phyloP scores from a whole-genome alignment of 2,113 vertebrate genomes.

The Pseudolaguvia tuberculata region DNA sequence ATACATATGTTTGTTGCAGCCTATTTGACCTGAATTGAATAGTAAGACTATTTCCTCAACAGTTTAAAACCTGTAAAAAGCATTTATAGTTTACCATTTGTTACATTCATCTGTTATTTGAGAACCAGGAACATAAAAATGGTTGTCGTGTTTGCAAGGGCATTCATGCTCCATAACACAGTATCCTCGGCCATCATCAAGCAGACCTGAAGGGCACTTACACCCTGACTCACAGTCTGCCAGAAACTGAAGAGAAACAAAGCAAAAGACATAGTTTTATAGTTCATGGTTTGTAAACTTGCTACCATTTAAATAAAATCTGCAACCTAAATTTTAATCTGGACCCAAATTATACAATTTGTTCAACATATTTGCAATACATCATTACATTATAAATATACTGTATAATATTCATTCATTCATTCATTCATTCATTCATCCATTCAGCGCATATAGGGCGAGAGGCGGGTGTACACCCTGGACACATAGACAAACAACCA shows the following conservation, averaged over 20 bases:
- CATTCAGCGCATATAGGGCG: no score
- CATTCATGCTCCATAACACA: constrained; percentile 78
- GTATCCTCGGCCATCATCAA: constrained; percentile 74
- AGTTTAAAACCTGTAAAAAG: neutral
- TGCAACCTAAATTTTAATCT: neutral
- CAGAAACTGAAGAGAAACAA: constrained; percentile 21
- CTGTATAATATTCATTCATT: no score
- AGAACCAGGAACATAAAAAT: constrained; percentile 66
- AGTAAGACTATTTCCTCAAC: neutral
- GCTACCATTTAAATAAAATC: neutral
- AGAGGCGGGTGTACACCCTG: no score
- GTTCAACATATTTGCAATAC: no score
- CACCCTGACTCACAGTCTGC: constrained; percentile 84
- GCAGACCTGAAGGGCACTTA: constrained; percentile 75
- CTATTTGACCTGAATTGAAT: neutral
- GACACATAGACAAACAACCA: no score
- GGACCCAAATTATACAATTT: no score
- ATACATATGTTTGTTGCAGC: neutral
- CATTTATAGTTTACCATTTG: constrained; percentile 71
- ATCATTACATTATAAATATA: no score
- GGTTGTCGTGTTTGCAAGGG: constrained; percentile 79
- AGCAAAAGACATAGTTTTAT: no score
- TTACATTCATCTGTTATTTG: constrained; percentile 77
- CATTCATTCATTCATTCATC: no score
- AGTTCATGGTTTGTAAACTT: no score